Conservation (phyloP, 2,888 invertebrate genomes). For the Petrolisthes manimaculis region DNA sequence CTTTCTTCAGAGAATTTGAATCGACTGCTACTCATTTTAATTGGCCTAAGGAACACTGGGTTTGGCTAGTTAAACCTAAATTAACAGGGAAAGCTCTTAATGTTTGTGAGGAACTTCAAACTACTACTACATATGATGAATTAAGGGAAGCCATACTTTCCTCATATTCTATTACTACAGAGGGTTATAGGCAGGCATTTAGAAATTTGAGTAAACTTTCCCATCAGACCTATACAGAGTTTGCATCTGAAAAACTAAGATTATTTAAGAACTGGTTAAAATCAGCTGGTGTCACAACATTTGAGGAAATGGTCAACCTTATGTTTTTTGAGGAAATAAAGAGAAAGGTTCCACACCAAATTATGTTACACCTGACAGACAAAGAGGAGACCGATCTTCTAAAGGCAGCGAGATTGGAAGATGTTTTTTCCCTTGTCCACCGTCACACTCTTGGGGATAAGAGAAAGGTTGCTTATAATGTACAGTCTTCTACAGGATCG, state of each 20-base stretch:
- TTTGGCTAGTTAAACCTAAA: too few species aligned
- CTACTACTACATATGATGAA: slow-evolving; percentile 2
- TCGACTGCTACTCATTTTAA: too few species aligned
- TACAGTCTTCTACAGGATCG: slow-evolving; percentile 4
- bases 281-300: slow-evolving; percentile 9
- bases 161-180: slow-evolving; percentile 4
- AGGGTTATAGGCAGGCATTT: slow-evolving; percentile 15
- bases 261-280: background rate
- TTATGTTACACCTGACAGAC: slow-evolving; percentile 16
- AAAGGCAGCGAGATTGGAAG: slow-evolving; percentile 13
- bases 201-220: background rate
- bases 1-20: too few species aligned
- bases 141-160: background rate
- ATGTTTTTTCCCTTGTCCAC: slow-evolving; percentile 20
- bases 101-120: background rate
- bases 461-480: background rate
- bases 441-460: background rate
- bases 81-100: too few species aligned
- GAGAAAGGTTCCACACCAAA: slow-evolving; percentile 8
- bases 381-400: slow-evolving; percentile 4
- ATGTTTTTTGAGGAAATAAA: slow-evolving; percentile 17
- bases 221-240: slow-evolving; percentile 12
- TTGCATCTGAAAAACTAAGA: too few species aligned
- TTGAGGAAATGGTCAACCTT: slow-evolving; percentile 15
- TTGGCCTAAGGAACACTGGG: too few species aligned